Evolutionary conservation across 2,888 invertebrate genomes (phyloP), one percentile per base, ranked within the genome.

Genomic region (Athalia rosae): DNA sequence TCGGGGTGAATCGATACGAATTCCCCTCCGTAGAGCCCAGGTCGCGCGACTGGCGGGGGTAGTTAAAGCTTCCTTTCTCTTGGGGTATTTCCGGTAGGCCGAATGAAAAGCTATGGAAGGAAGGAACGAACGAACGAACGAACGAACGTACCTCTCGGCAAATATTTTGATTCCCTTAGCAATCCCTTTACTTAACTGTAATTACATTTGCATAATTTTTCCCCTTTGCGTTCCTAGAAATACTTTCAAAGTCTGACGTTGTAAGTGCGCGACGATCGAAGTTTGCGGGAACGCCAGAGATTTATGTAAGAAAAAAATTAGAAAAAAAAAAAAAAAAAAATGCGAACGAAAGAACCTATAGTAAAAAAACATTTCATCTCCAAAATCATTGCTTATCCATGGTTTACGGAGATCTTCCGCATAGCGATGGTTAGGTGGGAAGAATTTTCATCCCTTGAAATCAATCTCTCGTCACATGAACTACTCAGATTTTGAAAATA

Each of bases 141-240:
- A 66, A 15, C n/a, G 45, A 9, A 41, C 28, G 50, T 62, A 66
- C 58, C 76, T 77, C 59, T 67, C 78, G 78, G 84, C 83, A 86
- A 85, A 86, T 85, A 85, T 86, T 86, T 84, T 81, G 83, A 81
- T 83, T 80, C 79, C 79, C 80, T 77, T 79, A 80, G 77, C 79
- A 78, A 83, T 80, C 79, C 80, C 80, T 66, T 76, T 73, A 79
- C 79, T 82, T 81, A 79, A 64, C 80, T 77, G 79, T 79, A 82
- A 81, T 81, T 78, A 76, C 81, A 82, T 85, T 86, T 84, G 80
- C 82, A 83, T 83, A 78, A 79, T 80, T 79, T 81, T 80, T 79
- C 78, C 64, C 76, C 62, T 13, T 45, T 64, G 28, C 28, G 8
- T 62, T 76, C 61, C 56, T 53, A 7, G 15, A 11, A n/a, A 45